Base-by-base conservation (phyloP, 37 sponge, comb jelly and placozoan genomes). In the Hormiphora californensis region DNA sequence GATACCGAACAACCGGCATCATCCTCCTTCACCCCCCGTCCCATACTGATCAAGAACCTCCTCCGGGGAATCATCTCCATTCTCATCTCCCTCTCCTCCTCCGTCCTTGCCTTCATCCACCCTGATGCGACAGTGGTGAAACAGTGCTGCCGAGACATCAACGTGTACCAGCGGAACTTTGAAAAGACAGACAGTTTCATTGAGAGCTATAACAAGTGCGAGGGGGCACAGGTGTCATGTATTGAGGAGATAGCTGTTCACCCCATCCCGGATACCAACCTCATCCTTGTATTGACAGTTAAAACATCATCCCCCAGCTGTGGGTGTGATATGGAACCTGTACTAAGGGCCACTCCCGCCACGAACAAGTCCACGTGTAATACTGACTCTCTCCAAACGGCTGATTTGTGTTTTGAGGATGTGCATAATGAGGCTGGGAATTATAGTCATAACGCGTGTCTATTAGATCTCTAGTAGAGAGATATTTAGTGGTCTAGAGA, bases 121-220 rank as follows among this genome's bases (percentile, higher is more conserved):
- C 81, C 81, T 22, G 81, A 73, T 0, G 2, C 81, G 25, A 27
- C 40, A 27, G 43, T 73, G 28, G 9, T 11, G n/a, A 19, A 41
- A 21, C 81, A 39, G 44, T 73, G 81, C 46, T 73, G 81, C 46
- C 41, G 2, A 4, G 43, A n/a, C 7, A 41, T 73, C 1, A 40
- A 27, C 23, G 9, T 46, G 1, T 73, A 32, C 44, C 46, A 73
- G 23, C 81, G 81, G 23, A 33, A 73, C 81, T 73, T 73, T 28
- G 36, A 4, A 36, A 40, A 39, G 4, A 4, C 12, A 5, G 0
- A 9, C 12, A 40, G 36, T 8, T 23, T 57, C 3, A 36, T 19
- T 2, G 81, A 73, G n/a, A n/a, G n/a, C n/a, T 73, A 73, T n/a
- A 73, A 73, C 44, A 36, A 36, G 2, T 73, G 81, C 43, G 39